Percentiles rank a stretch among this genome's conserved stretches.
Conservation (phyloP, 1,140 invertebrate species). For the Bombus vancouverensis region DNA sequence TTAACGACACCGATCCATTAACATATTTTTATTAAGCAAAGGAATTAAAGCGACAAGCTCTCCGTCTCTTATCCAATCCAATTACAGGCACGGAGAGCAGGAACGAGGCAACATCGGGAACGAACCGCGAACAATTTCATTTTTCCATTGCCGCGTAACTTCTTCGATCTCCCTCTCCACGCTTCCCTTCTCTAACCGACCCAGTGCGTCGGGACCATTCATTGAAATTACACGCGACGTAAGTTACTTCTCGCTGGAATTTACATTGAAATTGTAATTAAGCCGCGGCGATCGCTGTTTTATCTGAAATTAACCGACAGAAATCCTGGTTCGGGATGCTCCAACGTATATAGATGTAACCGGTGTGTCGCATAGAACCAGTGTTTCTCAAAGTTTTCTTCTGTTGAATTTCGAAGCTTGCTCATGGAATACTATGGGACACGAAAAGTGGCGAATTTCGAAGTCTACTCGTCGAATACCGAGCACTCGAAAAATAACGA, state of each 20-base stretch:
- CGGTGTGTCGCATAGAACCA: neutral
- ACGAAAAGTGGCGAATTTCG: too few species aligned
- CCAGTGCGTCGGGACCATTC: constrained; percentile 20
- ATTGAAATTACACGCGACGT: constrained; percentile 54
- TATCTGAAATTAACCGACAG: constrained; percentile 52
- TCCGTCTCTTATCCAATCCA: constrained; percentile 43
- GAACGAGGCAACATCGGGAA: neutral
- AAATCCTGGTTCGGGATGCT: constrained; percentile 7
- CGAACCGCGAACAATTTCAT: constrained; percentile 41
- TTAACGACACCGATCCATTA: constrained; percentile 28
- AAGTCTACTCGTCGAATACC: too few species aligned
- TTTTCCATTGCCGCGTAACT: constrained; percentile 40
- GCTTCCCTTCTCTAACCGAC: neutral
- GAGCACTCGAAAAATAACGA: too few species aligned
- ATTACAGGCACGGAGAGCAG: constrained; percentile 18
- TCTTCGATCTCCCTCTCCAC: neutral
- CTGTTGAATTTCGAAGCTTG: too few species aligned
- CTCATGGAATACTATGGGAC: neutral
- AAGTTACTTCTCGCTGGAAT: constrained; percentile 53
- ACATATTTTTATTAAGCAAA: constrained; percentile 32
- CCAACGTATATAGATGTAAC: constrained; percentile 39
- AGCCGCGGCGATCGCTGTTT: constrained; percentile 52
- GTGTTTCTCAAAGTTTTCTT: constrained; percentile 22
- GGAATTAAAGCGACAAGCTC: constrained; percentile 32
- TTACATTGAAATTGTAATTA: constrained; percentile 57